phyloP scores from a whole-genome alignment of 53 echinoderm and acorn worm genomes.

The Antedon mediterranea region DNA sequence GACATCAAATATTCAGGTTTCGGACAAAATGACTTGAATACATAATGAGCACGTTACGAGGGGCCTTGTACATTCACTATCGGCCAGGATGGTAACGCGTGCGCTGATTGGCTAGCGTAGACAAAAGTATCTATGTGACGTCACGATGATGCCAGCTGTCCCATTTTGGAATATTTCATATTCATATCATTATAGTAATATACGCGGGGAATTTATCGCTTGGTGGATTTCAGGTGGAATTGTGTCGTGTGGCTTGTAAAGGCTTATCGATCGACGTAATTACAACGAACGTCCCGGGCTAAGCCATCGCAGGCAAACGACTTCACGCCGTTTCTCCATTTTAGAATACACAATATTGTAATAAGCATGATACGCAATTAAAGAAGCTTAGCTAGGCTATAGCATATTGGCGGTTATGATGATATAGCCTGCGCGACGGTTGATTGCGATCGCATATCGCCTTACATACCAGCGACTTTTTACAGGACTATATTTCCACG shows the following conservation, averaged over 20 bases:
- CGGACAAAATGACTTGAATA: conserved; percentile 1
- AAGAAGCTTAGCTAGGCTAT: not conserved
- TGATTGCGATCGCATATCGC: not conserved
- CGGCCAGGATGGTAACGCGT: not conserved
- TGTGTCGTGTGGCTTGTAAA: not conserved
- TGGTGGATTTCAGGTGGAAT: not conserved
- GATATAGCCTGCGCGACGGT: not conserved
- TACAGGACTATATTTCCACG: not conserved
- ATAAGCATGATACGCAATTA: not conserved
- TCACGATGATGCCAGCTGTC: conserved; percentile 20
- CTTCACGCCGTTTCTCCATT: not conserved
- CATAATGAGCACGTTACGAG: not conserved
- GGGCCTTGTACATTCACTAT: not conserved
- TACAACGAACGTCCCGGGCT: not conserved
- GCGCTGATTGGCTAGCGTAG: conserved; percentile 29
- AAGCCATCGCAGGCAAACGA: not conserved
- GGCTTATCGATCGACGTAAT: not conserved
- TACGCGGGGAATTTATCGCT: not conserved
- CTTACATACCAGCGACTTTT: not conserved
- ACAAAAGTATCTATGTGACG: conserved; percentile 45
- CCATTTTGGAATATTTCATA: conserved; percentile 31
- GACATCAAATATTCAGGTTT: not conserved
- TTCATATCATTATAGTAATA: not conserved
- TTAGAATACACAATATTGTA: not conserved
- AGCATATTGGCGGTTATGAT: not conserved